These are phyloP conservation scores for Cyanoderma ruficeps DNA, from an alignment of 2,113 vertebrate genomes.

Conservation along the genomic window DNA sequence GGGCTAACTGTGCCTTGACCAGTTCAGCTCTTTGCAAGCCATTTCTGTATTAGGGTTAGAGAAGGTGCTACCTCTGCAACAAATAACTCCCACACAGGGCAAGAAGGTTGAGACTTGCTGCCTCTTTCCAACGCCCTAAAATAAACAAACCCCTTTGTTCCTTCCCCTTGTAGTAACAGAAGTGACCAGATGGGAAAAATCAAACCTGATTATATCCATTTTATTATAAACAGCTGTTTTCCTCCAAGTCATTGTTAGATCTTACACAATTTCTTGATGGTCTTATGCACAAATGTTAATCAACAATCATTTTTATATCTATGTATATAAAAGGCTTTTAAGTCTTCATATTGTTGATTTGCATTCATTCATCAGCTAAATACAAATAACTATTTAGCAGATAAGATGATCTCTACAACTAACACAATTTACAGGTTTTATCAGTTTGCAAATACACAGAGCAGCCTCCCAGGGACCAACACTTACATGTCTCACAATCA, in stretches of 20 bases:
- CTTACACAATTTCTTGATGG: not conserved
- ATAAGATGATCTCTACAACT: not conserved
- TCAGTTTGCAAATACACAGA: slow-evolving; percentile 46
- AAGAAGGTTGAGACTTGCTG: not conserved
- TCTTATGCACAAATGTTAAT: not conserved
- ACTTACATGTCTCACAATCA: slow-evolving; percentile 30
- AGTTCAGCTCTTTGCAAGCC: not conserved
- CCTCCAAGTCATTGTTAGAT: not conserved
- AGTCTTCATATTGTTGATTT: not conserved
- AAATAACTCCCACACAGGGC: not conserved
- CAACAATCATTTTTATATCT: not conserved
- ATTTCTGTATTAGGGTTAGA: not conserved
- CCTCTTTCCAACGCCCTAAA: slow-evolving; percentile 2
- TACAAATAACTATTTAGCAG: not conserved
- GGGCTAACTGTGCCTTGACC: not conserved
- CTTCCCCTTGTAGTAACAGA: not conserved
- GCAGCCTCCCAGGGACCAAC: slow-evolving; percentile 10
- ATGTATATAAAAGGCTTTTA: not conserved
- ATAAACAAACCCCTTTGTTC: slow-evolving; percentile 19
- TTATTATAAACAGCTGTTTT: slow-evolving; percentile 30
- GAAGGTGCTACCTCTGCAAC: not conserved
- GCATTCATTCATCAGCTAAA: not conserved
- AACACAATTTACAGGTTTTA: slow-evolving; percentile 49
- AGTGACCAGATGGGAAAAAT: slow-evolving; percentile 35
- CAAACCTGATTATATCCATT: slow-evolving; percentile 15